A percentile compares a stretch with the other conserved stretches of the same genome.
Evolutionary conservation across 2,797 vertebrate genomes (phyloP).

Genomic region (Microchirus variegatus): DNA sequence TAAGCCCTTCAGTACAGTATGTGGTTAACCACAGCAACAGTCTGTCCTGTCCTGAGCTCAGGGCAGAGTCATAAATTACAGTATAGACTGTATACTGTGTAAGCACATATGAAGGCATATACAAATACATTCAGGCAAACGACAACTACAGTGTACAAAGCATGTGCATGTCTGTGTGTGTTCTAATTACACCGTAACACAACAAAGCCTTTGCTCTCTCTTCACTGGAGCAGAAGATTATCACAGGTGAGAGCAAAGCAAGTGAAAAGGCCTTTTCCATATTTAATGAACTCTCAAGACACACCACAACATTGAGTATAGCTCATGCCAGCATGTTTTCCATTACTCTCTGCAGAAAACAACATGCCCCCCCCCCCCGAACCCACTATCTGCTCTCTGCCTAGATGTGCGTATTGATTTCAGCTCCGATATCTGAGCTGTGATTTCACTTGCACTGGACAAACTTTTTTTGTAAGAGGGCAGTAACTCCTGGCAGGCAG

Average conservation of each 20-base stretch:
- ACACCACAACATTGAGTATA: conserved; percentile 24
- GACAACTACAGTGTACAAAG: neutral
- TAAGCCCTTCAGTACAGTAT: conserved; percentile 21
- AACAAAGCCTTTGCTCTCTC: conserved; percentile 37
- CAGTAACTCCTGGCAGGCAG: conserved; percentile 33
- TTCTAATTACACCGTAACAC: conserved; percentile 49
- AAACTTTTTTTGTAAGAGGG: conserved; percentile 17
- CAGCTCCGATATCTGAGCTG: conserved; percentile 3
- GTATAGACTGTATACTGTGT: conserved; percentile 12
- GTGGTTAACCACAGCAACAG: conserved; percentile 42
- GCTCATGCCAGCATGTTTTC: conserved; percentile 47
- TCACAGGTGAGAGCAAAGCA: conserved; percentile 71
- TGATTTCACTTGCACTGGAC: conserved; percentile 1
- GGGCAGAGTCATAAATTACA: conserved; percentile 47
- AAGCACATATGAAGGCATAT: neutral
- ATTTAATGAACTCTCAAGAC: conserved; percentile 56
- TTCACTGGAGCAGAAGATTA: conserved; percentile 56
- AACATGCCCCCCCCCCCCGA: conserved; percentile 42
- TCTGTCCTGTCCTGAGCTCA: conserved; percentile 47
- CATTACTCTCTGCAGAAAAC: conserved; percentile 40
- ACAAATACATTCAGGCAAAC: conserved; percentile 4
- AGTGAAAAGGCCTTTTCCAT: conserved; percentile 41
- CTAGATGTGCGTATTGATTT: conserved; percentile 46
- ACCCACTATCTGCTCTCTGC: conserved; percentile 25
- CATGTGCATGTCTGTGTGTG: conserved; percentile 15